Evolutionary conservation across 2,113 vertebrate species (phyloP), one percentile per base, ranked within the genome.

Genomic region (Neogale vison): DNA sequence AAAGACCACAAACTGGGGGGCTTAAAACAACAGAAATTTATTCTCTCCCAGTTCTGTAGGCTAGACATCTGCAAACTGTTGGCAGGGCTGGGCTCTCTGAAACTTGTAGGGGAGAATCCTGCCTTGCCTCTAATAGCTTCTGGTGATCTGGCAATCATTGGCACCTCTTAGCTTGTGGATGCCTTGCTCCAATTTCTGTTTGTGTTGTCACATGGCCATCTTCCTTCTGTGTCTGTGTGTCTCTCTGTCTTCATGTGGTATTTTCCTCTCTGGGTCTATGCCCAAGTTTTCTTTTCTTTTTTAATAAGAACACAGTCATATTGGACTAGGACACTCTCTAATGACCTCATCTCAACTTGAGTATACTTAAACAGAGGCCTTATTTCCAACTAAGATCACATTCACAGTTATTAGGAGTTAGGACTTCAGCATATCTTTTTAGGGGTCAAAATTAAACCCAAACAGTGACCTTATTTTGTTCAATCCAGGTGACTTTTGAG

Each of bases 21-120:
- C 50, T 36, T 88, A 88, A 95, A 85, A 88, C 42, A 84, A 65
- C 21, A 95, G 23, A 50, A 83, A 91, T 67, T 45, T 86, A 83
- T 82, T 96, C 24, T 77, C 14, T 45, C 24, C 47, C 29, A 79
- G 80, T 72, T 88, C 29, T 42, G 3, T 67, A 94, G 50, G 7
- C 0, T 50, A 59, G 13, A 63, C n/a, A 7, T 92, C 59, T 24
- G 9, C 47, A 94, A 88, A 63, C 31, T 34, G 7, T 47, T 13
- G 77, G 1, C 47, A 85, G 65, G 26, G 47, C 1, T 24, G 34
- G 18, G 6, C 18, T 88, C 18, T 83, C 18, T 59, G 71, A 96
- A 95, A 36, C 29, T 24, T 93, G 2, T 21, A 72, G 29, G 39
- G 31, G 15, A 63, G 21, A 92, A 61, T 76, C 14, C 8, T 85